Evolutionary conservation across 2,797 vertebrate species (phyloP), one percentile per base, ranked within the genome.

Genomic region (Corythornis leucogaster): DNA sequence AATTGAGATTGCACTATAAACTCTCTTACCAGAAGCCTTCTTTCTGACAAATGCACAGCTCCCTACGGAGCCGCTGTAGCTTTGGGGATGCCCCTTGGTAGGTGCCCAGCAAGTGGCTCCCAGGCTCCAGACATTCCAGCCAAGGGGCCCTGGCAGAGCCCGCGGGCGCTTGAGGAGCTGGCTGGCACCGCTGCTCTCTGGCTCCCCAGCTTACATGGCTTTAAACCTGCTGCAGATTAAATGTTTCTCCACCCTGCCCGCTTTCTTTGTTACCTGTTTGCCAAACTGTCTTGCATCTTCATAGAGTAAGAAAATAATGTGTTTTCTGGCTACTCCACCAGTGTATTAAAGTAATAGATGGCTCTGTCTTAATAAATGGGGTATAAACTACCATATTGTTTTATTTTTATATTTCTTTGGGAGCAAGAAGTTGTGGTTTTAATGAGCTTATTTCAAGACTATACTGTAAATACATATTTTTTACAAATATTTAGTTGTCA

Each of bases 341-440:
- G 89, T 93, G 95, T 96, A 94, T 83, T 89, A 78, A 78, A 90
- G 79, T 92, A 82, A 89, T 91, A 92, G 92, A 89, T 90, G 76
- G 46, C 90, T 92, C 82, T 96, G 85, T 95, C 89, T 92, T 92
- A 96, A 96, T 96, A 94, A 95, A 95, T 11, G 79, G 93, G 92
- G 84, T 95, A 75, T 83, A 67, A 95, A 95, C 66, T 66, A 89
- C 28, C 3, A 2, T 71, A 89, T 8, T 89, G 93, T 59, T 95
- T 92, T 92, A 89, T 82, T 94, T 73, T 58, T 80, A 85, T 85
- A 58, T 95, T 81, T 92, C 61, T 80, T 83, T 89, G 73, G 46
- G 87, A 89, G 66, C 28, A 92, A 89, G 61, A 78, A 20, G 17
- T 46, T 80, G 55, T 51, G 54, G 16, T 8, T 75, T 89, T 64